These are phyloP conservation scores for Catocala sponsa DNA, from an alignment of 2,888 invertebrate species.

Conservation along the genomic window DNA sequence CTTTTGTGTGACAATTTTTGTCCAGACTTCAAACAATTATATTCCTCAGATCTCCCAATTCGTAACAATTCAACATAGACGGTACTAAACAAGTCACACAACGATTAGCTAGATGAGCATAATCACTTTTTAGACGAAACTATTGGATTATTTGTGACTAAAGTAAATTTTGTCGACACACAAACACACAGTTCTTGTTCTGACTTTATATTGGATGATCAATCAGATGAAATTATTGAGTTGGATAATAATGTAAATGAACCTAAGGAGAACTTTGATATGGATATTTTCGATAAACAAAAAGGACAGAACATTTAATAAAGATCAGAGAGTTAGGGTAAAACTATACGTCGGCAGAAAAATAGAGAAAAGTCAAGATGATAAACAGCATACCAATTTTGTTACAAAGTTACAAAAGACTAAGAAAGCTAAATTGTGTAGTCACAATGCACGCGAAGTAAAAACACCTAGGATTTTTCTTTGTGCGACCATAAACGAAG, in stretches of 20 bases:
- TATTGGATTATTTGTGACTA: conserved; percentile 3
- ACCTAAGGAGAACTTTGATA: neutral
- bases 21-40: too few species aligned
- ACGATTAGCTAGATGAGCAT: neutral
- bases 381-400: neutral
- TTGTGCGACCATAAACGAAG: conserved; percentile 1
- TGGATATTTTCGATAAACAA: neutral
- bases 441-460: neutral
- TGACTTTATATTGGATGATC: conserved; percentile 3
- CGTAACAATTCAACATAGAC: neutral
- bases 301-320: conserved; percentile 1
- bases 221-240: too few species aligned
- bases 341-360: conserved; percentile 1
- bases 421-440: conserved; percentile 2
- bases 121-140: conserved; percentile 1
- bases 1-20: too few species aligned
- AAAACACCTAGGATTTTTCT: neutral
- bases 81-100: conserved; percentile 1
- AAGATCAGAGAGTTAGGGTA: neutral
- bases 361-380: conserved; percentile 2
- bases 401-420: neutral
- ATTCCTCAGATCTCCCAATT: neutral
- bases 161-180: conserved; percentile 3
- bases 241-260: too few species aligned
- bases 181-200: conserved; percentile 3